These are phyloP conservation scores for Otis tarda DNA, from an alignment of 2,113 vertebrate species.

Conservation along the genomic window DNA sequence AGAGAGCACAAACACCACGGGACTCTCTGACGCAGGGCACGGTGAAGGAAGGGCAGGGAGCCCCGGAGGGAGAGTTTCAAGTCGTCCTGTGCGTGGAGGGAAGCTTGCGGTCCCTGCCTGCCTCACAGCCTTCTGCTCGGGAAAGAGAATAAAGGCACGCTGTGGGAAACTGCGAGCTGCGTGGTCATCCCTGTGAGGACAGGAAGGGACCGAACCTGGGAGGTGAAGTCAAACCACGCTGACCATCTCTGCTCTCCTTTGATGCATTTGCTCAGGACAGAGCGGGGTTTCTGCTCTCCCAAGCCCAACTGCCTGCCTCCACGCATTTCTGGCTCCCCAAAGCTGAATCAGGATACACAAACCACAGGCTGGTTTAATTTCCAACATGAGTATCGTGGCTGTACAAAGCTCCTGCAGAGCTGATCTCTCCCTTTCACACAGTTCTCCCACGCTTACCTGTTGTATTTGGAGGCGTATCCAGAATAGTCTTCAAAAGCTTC, in stretches of 20 bases:
- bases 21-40: not conserved
- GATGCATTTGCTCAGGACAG: not conserved
- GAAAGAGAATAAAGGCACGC: not conserved
- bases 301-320: not conserved
- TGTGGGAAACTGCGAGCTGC: not conserved
- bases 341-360: not conserved
- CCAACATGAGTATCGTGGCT: not conserved
- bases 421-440: not conserved
- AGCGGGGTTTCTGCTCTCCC: not conserved
- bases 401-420: not conserved
- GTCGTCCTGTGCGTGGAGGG: not conserved
- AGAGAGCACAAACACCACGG: not conserved
- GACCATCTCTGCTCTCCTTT: not conserved
- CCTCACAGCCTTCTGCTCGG: not conserved
- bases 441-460: conserved; percentile 73
- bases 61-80: not conserved
- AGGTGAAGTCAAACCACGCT: not conserved
- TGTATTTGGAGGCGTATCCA: conserved; percentile 86
- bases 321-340: not conserved
- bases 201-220: not conserved
- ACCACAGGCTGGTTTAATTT: not conserved
- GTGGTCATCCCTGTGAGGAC: rapidly evolving
- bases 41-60: not conserved
- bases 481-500: conserved; percentile 92
- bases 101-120: not conserved